Percentiles rank a stretch among this genome's conserved stretches.
These are phyloP conservation scores for Drosophila engyochracea DNA, from an alignment of 2,888 invertebrate species.

Conservation along the genomic window DNA sequence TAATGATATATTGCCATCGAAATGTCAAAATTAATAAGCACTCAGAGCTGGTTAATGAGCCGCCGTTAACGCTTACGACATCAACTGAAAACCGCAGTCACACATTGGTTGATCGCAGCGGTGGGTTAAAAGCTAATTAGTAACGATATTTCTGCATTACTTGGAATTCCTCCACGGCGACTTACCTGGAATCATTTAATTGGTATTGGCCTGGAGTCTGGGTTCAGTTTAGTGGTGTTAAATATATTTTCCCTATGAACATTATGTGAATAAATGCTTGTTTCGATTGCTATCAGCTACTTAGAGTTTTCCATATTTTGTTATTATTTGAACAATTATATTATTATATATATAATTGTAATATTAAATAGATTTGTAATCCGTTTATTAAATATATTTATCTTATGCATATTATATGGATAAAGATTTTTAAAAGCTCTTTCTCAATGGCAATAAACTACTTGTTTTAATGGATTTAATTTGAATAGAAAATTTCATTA, in stretches of 20 bases:
- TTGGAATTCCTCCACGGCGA: background rate
- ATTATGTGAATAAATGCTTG: background rate
- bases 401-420: background rate
- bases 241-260: background rate
- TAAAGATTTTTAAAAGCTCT: background rate
- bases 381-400: background rate
- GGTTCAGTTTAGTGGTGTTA: background rate
- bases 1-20: conserved; percentile 69
- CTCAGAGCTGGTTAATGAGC: conserved; percentile 66
- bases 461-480: background rate
- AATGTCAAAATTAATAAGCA: conserved; percentile 76
- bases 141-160: conserved; percentile 13
- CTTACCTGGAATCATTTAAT: conserved; percentile 6
- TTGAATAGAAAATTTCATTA: background rate
- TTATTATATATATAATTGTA: background rate
- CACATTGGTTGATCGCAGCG: conserved; percentile 3
- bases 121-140: conserved; percentile 29
- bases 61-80: conserved; percentile 51
- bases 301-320: background rate
- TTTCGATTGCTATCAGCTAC: background rate
- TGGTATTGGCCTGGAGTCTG: background rate
- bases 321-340: background rate
- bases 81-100: conserved; percentile 42
- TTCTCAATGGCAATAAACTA: background rate
- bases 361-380: background rate